Conservation (phyloP, 2,113 vertebrate species). For the Forbesichthys papilliferus region DNA sequence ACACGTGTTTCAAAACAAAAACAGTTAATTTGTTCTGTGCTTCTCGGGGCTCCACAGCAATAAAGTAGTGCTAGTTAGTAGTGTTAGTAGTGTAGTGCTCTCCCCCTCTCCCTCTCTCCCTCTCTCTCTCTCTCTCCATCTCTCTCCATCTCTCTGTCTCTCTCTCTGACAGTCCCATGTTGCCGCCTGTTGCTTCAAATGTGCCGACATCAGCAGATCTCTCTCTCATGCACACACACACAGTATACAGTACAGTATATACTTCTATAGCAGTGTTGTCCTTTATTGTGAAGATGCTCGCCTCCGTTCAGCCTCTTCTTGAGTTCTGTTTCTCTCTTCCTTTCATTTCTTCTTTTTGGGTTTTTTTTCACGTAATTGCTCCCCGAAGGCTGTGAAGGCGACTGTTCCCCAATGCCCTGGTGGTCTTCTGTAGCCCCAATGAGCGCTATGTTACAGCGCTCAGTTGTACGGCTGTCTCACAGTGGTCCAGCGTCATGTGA, state of each 20-base stretch:
- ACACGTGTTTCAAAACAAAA: too few species aligned
- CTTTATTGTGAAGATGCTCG: constrained; percentile 38
- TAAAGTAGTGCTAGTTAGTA: too few species aligned
- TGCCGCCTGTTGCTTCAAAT: constrained; percentile 48
- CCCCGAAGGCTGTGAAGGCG: constrained; percentile 24
- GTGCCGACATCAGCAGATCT: constrained; percentile 62
- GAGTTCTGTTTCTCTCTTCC: not conserved
- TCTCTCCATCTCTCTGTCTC: not conserved
- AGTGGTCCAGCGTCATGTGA: too few species aligned
- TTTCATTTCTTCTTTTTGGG: constrained; percentile 21
- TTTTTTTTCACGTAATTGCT: constrained; percentile 39
- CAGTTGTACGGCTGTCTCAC: not conserved
- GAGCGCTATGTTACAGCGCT: constrained; percentile 6
- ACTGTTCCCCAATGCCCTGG: constrained; percentile 30
- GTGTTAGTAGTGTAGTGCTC: not conserved
- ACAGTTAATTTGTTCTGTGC: too few species aligned
- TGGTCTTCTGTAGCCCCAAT: not conserved
- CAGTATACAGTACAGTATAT: too few species aligned
- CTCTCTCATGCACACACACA: not conserved
- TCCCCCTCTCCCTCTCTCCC: constrained; percentile 5
- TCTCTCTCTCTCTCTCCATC: not conserved
- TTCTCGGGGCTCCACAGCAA: too few species aligned
- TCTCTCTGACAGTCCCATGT: constrained; percentile 45
- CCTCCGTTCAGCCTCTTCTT: constrained; percentile 31
- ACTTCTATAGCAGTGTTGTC: constrained; percentile 10